Conservation (phyloP, 2,113 vertebrate species). For the Channa argus region DNA sequence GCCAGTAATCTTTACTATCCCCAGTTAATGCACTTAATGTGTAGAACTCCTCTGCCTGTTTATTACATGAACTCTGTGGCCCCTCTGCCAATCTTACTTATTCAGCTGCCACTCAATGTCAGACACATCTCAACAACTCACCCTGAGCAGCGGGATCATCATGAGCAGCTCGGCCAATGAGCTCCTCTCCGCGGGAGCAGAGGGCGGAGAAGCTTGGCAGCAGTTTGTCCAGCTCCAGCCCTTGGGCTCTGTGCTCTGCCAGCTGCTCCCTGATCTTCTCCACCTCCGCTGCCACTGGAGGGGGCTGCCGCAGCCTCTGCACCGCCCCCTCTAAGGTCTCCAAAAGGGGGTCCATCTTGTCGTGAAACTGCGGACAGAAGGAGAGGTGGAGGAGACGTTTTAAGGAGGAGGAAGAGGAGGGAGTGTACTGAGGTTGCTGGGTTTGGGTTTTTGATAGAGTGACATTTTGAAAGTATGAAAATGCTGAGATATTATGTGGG, state of each 20-base stretch:
- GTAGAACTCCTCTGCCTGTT: neutral
- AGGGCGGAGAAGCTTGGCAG: conserved; percentile 95
- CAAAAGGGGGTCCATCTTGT: conserved; percentile 98
- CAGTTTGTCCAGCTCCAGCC: conserved; percentile 96
- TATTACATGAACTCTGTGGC: neutral
- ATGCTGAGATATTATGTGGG: conserved; percentile 36
- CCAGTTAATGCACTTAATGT: neutral
- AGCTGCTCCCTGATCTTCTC: conserved; percentile 99
- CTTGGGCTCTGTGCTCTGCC: conserved; percentile 90
- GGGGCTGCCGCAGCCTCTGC: conserved; percentile 90
- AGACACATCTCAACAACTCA: conserved; percentile 58
- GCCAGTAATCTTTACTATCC: no score
- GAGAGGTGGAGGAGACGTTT: neutral
- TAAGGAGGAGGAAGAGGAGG: conserved; percentile 25
- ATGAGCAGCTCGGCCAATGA: conserved; percentile 90
- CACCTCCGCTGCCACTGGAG: conserved; percentile 95
- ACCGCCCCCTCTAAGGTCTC: conserved; percentile 92
- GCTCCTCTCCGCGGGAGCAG: conserved; percentile 92
- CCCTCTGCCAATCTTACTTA: neutral
- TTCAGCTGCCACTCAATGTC: neutral
- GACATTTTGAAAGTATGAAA: conserved; percentile 59
- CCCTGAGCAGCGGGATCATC: conserved; percentile 95
- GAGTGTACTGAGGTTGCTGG: neutral
- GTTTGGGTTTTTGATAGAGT: conserved; percentile 15
- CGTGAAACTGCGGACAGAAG: conserved; percentile 87